Evolutionary conservation across 2,797 vertebrate genomes (phyloP), one percentile per base, ranked within the genome.

Genomic region (Lerista edwardsae): DNA sequence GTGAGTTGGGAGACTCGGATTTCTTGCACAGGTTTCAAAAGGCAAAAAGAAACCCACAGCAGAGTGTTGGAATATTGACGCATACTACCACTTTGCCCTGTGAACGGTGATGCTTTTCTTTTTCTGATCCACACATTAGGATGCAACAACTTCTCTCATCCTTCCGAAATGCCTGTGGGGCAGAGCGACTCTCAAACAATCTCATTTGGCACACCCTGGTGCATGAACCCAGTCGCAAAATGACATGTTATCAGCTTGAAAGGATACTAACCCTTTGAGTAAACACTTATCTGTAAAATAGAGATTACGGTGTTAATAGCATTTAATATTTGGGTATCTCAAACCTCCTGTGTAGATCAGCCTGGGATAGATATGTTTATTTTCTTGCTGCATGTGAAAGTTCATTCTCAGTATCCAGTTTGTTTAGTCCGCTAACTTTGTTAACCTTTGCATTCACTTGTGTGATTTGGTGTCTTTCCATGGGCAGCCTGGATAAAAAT

Each of bases 401-500:
- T 96, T 97, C 96, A 96, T 91, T 95, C 94, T 91, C 94, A 94
- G 96, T 96, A 96, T 96, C 96, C 96, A 96, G 95, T 96, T 97
- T 96, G 95, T 96, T 97, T 96, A 95, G 95, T 95, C 95, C 96
- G 55, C 94, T 96, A 95, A 96, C 95, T 97, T 96, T 96, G 94
- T 96, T 96, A 96, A 96, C 96, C 96, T 96, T 94, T 95, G 86
- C 93, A 93, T 94, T 95, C 96, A 94, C 92, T 95, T 94, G 88
- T 93, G 91, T 91, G 81, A 95, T 95, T 96, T 95, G 92, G 93
- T 95, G 92, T 94, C 92, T 90, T 95, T 95, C 95, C 93, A 95
- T 93, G 94, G 94, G 91, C 93, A 93, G 89, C 93, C 89, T 91
- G 94, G 91, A 94, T 88, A 94, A 93, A 93, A 95, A 94, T 79